Conservation (phyloP, 1,140 invertebrate species). For the Eufriesea mexicana region DNA sequence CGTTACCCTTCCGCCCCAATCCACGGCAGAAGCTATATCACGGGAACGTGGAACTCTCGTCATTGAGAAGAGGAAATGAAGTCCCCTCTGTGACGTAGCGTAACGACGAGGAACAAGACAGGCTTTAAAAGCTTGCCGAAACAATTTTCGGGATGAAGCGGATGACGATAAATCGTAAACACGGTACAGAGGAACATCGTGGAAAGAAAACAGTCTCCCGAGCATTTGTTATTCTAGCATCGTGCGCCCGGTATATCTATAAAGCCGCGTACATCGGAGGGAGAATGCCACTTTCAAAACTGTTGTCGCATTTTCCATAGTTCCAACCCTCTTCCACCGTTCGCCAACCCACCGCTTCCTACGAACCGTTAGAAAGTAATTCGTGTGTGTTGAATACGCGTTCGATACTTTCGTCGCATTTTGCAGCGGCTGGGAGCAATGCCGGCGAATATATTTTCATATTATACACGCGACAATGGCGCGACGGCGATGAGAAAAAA, state of each 20-base stretch:
- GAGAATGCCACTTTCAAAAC: conserved; percentile 62
- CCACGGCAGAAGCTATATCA: not conserved
- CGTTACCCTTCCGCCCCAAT: not conserved
- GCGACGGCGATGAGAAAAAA: not conserved
- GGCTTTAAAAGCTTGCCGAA: conserved; percentile 69
- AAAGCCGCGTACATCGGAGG: conserved; percentile 59
- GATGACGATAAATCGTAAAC: conserved; percentile 65
- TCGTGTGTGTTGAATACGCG: conserved; percentile 23
- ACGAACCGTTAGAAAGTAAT: conserved; percentile 47
- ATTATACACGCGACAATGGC: not conserved
- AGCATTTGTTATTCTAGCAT: conserved; percentile 69
- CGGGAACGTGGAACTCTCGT: conserved; percentile 19
- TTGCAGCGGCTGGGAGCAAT: not conserved
- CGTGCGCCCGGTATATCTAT: conserved; percentile 64
- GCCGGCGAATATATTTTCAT: not conserved
- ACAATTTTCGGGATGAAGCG: conserved; percentile 69
- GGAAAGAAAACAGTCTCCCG: conserved; percentile 64
- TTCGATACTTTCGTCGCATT: conserved; percentile 31
- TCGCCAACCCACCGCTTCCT: not conserved
- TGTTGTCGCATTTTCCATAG: conserved; percentile 56
- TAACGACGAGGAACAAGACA: conserved; percentile 39
- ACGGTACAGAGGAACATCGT: conserved; percentile 42
- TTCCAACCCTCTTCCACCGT: too few relatives aligned
- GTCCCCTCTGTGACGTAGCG: conserved; percentile 42
- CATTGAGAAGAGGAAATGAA: conserved; percentile 37